These are phyloP conservation scores for Ibidorhyncha struthersii DNA, from an alignment of 2,113 vertebrate genomes.

Conservation along the genomic window DNA sequence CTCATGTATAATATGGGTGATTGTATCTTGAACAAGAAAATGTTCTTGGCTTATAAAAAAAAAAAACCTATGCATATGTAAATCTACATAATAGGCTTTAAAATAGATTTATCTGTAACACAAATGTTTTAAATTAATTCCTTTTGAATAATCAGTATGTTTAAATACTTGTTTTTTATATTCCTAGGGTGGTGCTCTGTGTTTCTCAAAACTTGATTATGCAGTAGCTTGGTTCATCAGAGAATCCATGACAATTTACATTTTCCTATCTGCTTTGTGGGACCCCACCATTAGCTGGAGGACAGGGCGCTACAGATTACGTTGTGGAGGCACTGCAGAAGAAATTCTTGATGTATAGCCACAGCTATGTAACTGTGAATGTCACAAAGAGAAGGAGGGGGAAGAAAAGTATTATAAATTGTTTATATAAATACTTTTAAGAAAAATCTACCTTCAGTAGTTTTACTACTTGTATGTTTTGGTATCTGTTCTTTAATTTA, in stretches of 20 bases:
- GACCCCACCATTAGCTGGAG: conserved; percentile 99
- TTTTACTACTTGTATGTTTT: conserved; percentile 82
- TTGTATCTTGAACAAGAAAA: neutral
- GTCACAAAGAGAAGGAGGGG: conserved; percentile 26
- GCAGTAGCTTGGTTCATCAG: conserved; percentile 99
- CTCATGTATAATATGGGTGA: neutral
- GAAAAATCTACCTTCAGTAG: conserved; percentile 81
- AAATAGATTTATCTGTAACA: neutral
- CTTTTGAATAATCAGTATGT: neutral
- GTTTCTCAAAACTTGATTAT: conserved; percentile 98
- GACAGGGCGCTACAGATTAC: conserved; percentile 92
- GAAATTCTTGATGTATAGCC: conserved; percentile 94
- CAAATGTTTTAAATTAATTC: neutral
- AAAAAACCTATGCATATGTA: neutral
- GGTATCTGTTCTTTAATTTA: conserved; percentile 84
- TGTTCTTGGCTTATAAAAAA: neutral
- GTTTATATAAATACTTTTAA: conserved; percentile 81
- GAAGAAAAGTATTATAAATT: conserved; percentile 80
- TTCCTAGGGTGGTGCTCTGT: conserved; percentile 83
- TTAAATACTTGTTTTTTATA: neutral
- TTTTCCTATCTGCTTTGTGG: conserved; percentile 98
- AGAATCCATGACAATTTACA: conserved; percentile 98
- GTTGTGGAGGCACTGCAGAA: conserved; percentile 96
- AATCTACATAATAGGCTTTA: neutral
- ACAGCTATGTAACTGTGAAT: conserved; percentile 71